Evolutionary conservation across 2,113 vertebrate species (phyloP).

Genomic region (Abramis brama): DNA sequence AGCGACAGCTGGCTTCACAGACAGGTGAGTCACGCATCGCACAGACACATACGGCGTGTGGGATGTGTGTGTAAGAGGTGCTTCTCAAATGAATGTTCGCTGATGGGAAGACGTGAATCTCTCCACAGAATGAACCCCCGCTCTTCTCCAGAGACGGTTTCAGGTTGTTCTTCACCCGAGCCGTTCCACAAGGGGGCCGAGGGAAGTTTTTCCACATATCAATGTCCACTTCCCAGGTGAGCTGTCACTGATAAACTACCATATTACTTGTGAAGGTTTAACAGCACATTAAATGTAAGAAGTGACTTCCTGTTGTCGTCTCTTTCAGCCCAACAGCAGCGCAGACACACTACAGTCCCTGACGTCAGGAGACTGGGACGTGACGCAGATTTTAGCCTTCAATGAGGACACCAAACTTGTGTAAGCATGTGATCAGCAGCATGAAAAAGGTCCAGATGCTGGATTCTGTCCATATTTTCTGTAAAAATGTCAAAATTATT

Average conservation of each 20-base stretch:
- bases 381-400: constrained; percentile 90
- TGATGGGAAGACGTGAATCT: background rate
- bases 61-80: constrained; percentile 14
- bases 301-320: constrained; percentile 45
- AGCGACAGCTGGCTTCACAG: constrained; percentile 94
- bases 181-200: constrained; percentile 90
- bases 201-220: constrained; percentile 96
- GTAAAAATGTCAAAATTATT: background rate
- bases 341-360: constrained; percentile 89
- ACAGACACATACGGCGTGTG: background rate
- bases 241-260: background rate
- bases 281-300: background rate
- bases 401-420: constrained; percentile 87
- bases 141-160: constrained; percentile 89
- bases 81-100: background rate
- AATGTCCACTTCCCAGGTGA: constrained; percentile 89
- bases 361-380: constrained; percentile 96
- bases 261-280: background rate
- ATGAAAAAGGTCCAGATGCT: background rate
- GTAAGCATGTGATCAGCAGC: constrained; percentile 74
- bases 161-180: constrained; percentile 93
- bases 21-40: constrained; percentile 79
- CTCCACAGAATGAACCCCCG: constrained; percentile 87
- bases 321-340: constrained; percentile 87
- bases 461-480: background rate